Conservation (phyloP, 92 coral and sea anemone species). For the Palythoa grandis region DNA sequence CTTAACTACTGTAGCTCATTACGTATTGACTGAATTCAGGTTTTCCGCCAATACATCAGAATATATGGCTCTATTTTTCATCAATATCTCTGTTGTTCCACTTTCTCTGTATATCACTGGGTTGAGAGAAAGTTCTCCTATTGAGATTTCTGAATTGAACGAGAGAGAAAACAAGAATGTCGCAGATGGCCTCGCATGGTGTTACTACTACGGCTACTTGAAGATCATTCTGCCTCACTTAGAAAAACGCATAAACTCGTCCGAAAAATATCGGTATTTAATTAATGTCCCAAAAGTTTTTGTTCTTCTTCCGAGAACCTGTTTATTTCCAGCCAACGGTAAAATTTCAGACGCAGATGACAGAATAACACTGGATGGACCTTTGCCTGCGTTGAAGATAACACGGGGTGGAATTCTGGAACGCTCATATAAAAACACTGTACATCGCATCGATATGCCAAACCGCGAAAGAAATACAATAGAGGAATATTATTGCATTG, state of each 20-base stretch:
- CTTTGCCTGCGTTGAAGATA: not conserved
- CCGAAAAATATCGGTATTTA: conserved; percentile 40
- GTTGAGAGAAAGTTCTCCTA: conserved; percentile 65
- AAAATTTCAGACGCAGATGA: conserved; percentile 60
- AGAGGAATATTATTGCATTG: not conserved
- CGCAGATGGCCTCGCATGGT: conserved; percentile 96
- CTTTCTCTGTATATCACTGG: conserved; percentile 63
- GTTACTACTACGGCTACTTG: conserved; percentile 87
- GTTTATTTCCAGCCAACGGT: conserved; percentile 49
- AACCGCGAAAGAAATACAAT: too few species aligned
- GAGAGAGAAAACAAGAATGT: conserved; percentile 78
- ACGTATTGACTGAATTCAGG: not conserved
- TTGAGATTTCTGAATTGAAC: conserved; percentile 75
- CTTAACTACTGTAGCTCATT: conserved; percentile 9
- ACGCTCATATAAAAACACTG: too few species aligned
- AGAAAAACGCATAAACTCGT: conserved; percentile 42
- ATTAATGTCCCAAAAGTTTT: conserved; percentile 64
- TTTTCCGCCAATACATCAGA: not conserved
- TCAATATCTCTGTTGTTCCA: conserved; percentile 68
- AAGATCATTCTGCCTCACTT: conserved; percentile 78
- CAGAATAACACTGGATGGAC: conserved; percentile 52
- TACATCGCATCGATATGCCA: too few species aligned
- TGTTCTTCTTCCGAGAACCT: conserved; percentile 76
- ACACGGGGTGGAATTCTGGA: too few species aligned
- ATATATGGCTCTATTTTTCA: not conserved